Evolutionary conservation across 2,113 vertebrate species (phyloP).

Genomic region (Alethe castanea): DNA sequence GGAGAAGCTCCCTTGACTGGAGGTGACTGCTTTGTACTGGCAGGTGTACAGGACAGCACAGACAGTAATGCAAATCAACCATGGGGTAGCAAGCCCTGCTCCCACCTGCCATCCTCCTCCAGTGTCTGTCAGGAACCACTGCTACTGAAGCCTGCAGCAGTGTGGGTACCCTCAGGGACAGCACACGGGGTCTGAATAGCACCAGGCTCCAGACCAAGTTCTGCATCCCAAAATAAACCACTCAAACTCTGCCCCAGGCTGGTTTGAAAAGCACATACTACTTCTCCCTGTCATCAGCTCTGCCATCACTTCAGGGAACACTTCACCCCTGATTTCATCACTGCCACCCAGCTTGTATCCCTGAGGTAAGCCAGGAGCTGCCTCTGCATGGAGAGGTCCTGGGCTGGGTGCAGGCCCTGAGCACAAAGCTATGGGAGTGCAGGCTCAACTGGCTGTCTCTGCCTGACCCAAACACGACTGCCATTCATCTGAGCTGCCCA

Average conservation of each 20-base stretch:
- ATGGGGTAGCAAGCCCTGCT: accelerated
- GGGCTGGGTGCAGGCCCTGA: accelerated
- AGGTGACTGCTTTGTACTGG: not conserved
- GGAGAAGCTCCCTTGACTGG: not conserved
- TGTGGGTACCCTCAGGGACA: not conserved
- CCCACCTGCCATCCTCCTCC: not conserved
- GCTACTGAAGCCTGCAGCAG: not conserved
- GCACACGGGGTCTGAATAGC: not conserved
- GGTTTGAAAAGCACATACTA: not conserved
- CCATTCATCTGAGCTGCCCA: not conserved
- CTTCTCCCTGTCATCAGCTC: not conserved
- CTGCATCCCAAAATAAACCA: not conserved
- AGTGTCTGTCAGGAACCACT: not conserved
- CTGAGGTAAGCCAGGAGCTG: not conserved
- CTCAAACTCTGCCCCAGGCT: not conserved
- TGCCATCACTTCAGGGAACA: not conserved
- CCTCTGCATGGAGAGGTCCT: not conserved
- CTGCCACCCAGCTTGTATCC: not conserved
- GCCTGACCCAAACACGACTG: accelerated
- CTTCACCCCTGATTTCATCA: not conserved
- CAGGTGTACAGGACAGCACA: not conserved
- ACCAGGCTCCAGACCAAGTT: not conserved
- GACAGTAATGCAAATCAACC: not conserved
- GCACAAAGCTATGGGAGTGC: not conserved
- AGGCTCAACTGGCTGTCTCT: not conserved